Base-by-base conservation (phyloP, 1,140 invertebrate species). In the Chelonus insularis region DNA sequence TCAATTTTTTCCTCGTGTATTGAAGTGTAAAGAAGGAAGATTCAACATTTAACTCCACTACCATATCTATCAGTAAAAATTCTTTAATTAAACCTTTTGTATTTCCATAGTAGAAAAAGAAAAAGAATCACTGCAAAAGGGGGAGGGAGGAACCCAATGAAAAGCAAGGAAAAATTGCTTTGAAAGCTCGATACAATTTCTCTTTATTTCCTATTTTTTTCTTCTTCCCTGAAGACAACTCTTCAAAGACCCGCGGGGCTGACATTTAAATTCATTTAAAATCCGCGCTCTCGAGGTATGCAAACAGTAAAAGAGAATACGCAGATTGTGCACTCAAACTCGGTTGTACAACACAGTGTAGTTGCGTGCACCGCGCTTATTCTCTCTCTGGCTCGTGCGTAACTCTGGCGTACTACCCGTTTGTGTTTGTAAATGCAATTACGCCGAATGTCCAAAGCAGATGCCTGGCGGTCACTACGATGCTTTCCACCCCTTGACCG, bases 361-460 rank as follows among this genome's bases (percentile, higher is more conserved):
- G 6, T 39, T 39, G 36, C 36, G 36, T 43, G 18, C 41, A 43
- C 16, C 21, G 23, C 1, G 21, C 18, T 29, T 14, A 25, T 14
- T 32, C 48, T 51, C 47, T 18, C 20, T 50, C 41, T 14, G 41
- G 14, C 12, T 36, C 1, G 36, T 61, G 59, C 59, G 59, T 61
- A 55, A 60, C 58, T 60, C 58, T 12, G 39, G 57, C 45, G 45
- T 58, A 25, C 57, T 41, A 25, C 60, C 47, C 61, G 65, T 63
- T 66, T 61, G 61, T 61, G 64, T 65, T 65, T 62, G 72, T 68
- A 74, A 76, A 74, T 72, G 74, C 73, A 76, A 76, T 76, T 74
- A 76, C 69, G 71, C 65, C 60, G 70, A 74, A 75, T 72, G 75
- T 77, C 75, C 73, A 68, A 70, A 72, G 69, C 75, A 77, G 75